Base-by-base conservation (phyloP, 2,888 invertebrate genomes). In the Cremastinae sp. region DNA sequence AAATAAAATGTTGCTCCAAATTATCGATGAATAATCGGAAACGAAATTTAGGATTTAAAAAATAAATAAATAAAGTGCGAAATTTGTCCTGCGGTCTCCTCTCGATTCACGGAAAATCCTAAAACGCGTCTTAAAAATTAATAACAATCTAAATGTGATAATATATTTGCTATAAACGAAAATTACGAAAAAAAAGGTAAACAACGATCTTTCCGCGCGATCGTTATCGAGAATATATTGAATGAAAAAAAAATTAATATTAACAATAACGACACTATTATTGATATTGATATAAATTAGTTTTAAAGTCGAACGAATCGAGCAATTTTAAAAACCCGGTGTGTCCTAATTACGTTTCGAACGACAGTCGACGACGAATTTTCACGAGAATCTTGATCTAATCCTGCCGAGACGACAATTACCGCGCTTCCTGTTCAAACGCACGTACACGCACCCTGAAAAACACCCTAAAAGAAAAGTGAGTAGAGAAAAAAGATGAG, bases 111-210 rank as follows among this genome's bases (percentile, higher is more conserved):
- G 49, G 38, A 51, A 41, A 34, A 51, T 58, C 53, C 75, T 74
- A 77, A 66, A 79, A 74, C 80, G 80, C 49, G 81, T 86, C 85
- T 87, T 88, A 87, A 87, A 84, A 85, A 87, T 88, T 89, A 87
- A 89, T 88, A 70, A 89, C 89, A 89, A 89, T 89, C 89, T 89
- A 86, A 89, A 89, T 89, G 89, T 89, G 89, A 89, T 89, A 88
- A 88, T 88, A 89, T 89, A 89, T 88, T 88, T 88, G 86, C 87
- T 86, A 87, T 87, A 86, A 83, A 28, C 28, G 28, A 28, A 28
- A 28, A 28, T 28, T 28, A 28, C 28, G 28, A 85, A 87, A 85
- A 54, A 76, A 68, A 81, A 77, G 81, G 73, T 76, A 68, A 28
- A 82, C 83, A 80, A 78, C 81, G 81, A 81, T 81, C 79, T 81